A percentile compares a stretch with the other conserved stretches of the same genome.
phyloP scores from a whole-genome alignment of 2,113 vertebrate species.

The Ascaphus truei region DNA sequence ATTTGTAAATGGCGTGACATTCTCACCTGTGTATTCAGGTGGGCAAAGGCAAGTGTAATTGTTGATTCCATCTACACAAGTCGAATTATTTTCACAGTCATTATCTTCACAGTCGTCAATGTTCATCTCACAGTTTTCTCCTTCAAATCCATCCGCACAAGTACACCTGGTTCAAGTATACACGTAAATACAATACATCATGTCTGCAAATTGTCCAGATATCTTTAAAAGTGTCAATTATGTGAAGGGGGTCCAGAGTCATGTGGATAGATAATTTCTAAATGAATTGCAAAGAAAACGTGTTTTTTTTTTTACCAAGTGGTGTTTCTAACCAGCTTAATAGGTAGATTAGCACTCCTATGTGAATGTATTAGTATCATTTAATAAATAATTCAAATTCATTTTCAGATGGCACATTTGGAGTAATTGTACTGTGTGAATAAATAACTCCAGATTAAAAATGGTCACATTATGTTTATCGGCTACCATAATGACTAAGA shows the following conservation, averaged over 20 bases:
- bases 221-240: slow-evolving; percentile 2
- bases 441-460: slow-evolving; percentile 65
- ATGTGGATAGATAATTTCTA: slow-evolving; percentile 50
- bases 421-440: slow-evolving; percentile 58
- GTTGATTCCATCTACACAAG: slow-evolving; percentile 94
- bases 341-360: slow-evolving; percentile 51
- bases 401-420: slow-evolving; percentile 65
- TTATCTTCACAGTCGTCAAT: slow-evolving; percentile 98
- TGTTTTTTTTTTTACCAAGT: slow-evolving; percentile 40
- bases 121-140: slow-evolving; percentile 88
- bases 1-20: background rate
- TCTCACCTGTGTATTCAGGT: slow-evolving; percentile 93
- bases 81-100: slow-evolving; percentile 97
- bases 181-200: background rate
- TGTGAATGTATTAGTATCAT: slow-evolving; percentile 54
- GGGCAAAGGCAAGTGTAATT: slow-evolving; percentile 97
- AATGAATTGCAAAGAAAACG: slow-evolving; percentile 48
- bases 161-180: slow-evolving; percentile 75
- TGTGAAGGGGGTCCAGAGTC: no score
- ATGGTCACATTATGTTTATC: slow-evolving; percentile 60
- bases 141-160: slow-evolving; percentile 94
- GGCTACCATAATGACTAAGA: slow-evolving; percentile 46
- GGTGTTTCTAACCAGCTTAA: slow-evolving; percentile 52
- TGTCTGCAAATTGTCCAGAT: background rate
- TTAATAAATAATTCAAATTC: slow-evolving; percentile 58